phyloP scores from a whole-genome alignment of 2,797 vertebrate genomes.

The Tangara arthus region DNA sequence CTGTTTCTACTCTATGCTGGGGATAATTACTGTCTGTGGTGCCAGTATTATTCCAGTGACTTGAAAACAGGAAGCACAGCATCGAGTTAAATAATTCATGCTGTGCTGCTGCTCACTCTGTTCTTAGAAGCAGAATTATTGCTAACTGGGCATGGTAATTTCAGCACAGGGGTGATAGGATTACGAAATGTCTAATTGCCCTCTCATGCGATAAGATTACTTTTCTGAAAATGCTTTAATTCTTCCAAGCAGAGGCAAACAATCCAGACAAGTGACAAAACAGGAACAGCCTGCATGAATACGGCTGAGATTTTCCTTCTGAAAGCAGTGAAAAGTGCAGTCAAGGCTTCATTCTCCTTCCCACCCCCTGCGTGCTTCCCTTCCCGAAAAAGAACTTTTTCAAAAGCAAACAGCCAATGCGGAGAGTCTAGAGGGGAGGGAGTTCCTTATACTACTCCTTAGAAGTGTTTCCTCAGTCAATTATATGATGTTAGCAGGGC shows the following conservation, averaged over 20 bases:
- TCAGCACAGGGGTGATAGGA: slow-evolving; percentile 38
- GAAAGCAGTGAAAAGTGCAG: not conserved
- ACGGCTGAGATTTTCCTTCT: not conserved
- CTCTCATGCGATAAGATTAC: slow-evolving; percentile 33
- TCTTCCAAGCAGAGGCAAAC: slow-evolving; percentile 14
- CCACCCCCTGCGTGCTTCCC: accelerated
- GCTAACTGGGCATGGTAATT: slow-evolving; percentile 31
- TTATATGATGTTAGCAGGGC: not conserved
- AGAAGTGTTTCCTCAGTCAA: not conserved
- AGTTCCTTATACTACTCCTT: not conserved
- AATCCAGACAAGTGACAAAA: slow-evolving; percentile 30
- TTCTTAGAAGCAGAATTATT: slow-evolving; percentile 38
- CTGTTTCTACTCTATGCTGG: slow-evolving; percentile 24
- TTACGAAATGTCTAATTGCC: slow-evolving; percentile 38
- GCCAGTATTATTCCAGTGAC: not conserved
- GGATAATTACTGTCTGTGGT: slow-evolving; percentile 27
- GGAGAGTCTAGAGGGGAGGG: not conserved
- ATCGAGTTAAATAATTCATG: slow-evolving; percentile 63
- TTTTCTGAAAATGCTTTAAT: slow-evolving; percentile 27
- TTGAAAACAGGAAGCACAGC: slow-evolving; percentile 22
- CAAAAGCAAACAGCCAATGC: not conserved
- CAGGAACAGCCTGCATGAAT: not conserved
- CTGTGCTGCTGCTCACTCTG: slow-evolving; percentile 32
- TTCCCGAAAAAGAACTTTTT: not conserved
- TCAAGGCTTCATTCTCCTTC: not conserved